Base-by-base conservation (phyloP, 2,888 invertebrate species). In the Kryphioiulus occultus region DNA sequence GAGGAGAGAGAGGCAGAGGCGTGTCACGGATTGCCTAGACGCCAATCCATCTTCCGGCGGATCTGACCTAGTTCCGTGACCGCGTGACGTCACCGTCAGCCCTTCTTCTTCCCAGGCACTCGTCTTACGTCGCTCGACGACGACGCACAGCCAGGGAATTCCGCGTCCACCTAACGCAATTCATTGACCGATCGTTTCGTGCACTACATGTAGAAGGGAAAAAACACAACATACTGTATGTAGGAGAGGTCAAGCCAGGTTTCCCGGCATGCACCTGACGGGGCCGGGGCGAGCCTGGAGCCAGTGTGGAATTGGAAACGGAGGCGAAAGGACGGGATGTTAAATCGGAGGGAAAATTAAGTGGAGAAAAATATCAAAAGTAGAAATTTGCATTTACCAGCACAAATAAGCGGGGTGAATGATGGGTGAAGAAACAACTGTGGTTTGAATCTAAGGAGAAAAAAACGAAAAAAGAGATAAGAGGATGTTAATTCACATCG, bases 401-500 rank as follows among this genome's bases (percentile, higher is more conserved):
- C n/a, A n/a, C n/a, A n/a, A n/a, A n/a, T n/a, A n/a, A n/a, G n/a
- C n/a, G n/a, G n/a, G n/a, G 22, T n/a, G 59, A n/a, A 59, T n/a
- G 59, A 59, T 59, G 59, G 59, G 59, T 22, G 22, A n/a, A n/a
- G n/a, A n/a, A n/a, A n/a, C 47, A 47, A 15, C 47, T 5, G 47
- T 47, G 47, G n/a, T 5, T 59, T 59, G 19, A 59, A n/a, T n/a
- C n/a, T 59, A 22, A 59, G 15, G n/a, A 39, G 39, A 39, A 39
- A 39, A 39, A 39, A 39, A 39, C 39, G 3, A 39, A 39, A 9
- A 39, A 9, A 5, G 39, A 3, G 39, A 39, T 3, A 39, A 9
- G n/a, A 59, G n/a, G 59, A 59, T 59, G 59, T 59, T 59, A 59
- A 59, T 59, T 59, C 59, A n/a, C 59, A 59, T 59, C 59, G 59